Evolutionary conservation across 2,797 vertebrate genomes (phyloP).

Genomic region (Melanotaenia boesemani): DNA sequence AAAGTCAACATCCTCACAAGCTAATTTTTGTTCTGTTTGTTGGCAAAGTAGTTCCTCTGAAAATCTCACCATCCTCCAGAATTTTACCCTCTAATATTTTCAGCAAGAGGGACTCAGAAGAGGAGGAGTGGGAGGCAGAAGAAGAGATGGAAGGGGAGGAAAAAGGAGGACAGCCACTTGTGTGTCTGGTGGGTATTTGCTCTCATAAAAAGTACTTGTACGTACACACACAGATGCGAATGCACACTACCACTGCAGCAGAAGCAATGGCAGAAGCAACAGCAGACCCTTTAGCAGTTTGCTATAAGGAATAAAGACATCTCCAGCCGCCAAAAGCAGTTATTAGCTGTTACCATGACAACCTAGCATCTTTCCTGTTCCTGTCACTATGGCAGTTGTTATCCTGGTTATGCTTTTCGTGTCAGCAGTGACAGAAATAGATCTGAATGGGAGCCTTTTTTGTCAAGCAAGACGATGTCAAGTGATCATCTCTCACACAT

Average conservation of each 20-base stretch:
- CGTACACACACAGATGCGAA: slow-evolving; percentile 17
- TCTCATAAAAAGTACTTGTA: slow-evolving; percentile 10
- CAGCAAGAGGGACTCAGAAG: slow-evolving; percentile 18
- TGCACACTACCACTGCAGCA: slow-evolving; percentile 41
- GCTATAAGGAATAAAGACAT: slow-evolving; percentile 76
- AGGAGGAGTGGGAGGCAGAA: slow-evolving; percentile 34
- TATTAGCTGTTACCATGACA: slow-evolving; percentile 84
- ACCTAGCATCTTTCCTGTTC: slow-evolving; percentile 76
- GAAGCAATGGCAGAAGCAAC: slow-evolving; percentile 41
- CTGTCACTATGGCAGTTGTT: slow-evolving; percentile 61
- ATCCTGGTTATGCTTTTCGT: slow-evolving; percentile 69
- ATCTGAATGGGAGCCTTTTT: slow-evolving; percentile 61
- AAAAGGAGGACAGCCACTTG: slow-evolving; percentile 58
- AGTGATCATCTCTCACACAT: slow-evolving; percentile 36
- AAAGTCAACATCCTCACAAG: slow-evolving; percentile 57
- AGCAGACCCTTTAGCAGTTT: slow-evolving; percentile 65
- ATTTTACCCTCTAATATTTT: slow-evolving; percentile 48
- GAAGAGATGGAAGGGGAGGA: slow-evolving; percentile 42
- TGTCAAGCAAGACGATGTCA: slow-evolving; percentile 54
- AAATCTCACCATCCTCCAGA: slow-evolving; percentile 49
- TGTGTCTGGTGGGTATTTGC: slow-evolving; percentile 27
- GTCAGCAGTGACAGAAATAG: slow-evolving; percentile 78
- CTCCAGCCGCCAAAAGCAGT: slow-evolving; percentile 72
- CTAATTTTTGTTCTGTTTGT: slow-evolving; percentile 45
- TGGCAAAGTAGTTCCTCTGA: slow-evolving; percentile 41